Base-by-base conservation (phyloP, 2,113 vertebrate genomes). In the Origma solitaria region DNA sequence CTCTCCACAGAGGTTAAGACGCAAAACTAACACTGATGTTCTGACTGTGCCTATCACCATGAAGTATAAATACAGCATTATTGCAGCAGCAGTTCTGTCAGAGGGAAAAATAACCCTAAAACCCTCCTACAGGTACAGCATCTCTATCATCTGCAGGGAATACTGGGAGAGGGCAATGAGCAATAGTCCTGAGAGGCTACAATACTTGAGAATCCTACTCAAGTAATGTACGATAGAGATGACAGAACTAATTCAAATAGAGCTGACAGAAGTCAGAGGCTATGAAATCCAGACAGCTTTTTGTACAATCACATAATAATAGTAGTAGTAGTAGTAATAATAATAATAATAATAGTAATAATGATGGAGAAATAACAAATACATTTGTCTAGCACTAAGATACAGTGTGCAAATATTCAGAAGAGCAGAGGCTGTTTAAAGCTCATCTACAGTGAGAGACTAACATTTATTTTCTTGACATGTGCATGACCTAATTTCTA, bases 171-270 rank as follows among this genome's bases (percentile, higher is more conserved):
- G 30, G 61, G 30, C 30, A 82, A 38, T 1, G 8, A 82, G 47
- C 15, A 54, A 62, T 1, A 54, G 69, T 35, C 38, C n/a, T 56
- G 37, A 80, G 75, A 90, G 24, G 33, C 60, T 88, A 35, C 54
- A 58, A 2, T 24, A 75, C 20, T 44, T 88, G 33, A 83, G 85
- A 60, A 64, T 51, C 25, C 31, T 58, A 37, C 15, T 77, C 28
- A 22, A 80, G 24, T 51, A 70, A 47, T 0, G 0, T 58, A 60
- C 1, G 6, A 66, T 21, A 38, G 38, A 90, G 54, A 81, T 60
- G 62, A 90, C 76, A 93, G 38, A 89, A 88, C 76, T 90, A 93
- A 90, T 92, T 90, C 56, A 57, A 51, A 85, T 57, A 82, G 38
- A 87, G 57, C 53, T 82, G 78, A 45, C 44, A 91, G 69, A 33